Evolutionary conservation across 2,888 invertebrate species (phyloP).

Genomic region (Pseudoips prasinana): DNA sequence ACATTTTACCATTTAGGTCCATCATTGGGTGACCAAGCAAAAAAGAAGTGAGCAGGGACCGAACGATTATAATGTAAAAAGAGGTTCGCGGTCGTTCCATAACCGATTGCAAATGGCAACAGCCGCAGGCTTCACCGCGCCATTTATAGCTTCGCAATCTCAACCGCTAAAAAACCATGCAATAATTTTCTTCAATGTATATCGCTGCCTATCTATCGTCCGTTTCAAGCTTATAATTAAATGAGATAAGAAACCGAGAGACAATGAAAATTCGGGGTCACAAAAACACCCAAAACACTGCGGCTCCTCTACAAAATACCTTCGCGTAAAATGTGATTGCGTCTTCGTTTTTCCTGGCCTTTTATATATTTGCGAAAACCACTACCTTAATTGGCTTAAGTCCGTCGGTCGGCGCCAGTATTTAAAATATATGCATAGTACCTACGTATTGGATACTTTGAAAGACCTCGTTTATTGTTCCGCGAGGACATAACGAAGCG

Average conservation of each 20-base stretch:
- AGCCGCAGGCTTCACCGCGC: constrained; percentile 69
- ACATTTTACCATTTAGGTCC: constrained; percentile 56
- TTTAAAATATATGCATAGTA: constrained; percentile 16
- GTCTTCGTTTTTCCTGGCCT: constrained; percentile 40
- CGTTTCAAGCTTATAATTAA: constrained; percentile 49
- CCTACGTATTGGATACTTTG: not conserved
- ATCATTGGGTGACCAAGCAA: constrained; percentile 55
- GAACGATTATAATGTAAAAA: constrained; percentile 79
- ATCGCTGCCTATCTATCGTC: constrained; percentile 61
- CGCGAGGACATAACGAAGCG: constrained; percentile 20
- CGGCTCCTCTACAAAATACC: constrained; percentile 58
- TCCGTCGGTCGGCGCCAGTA: constrained; percentile 4
- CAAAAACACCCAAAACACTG: constrained; percentile 43
- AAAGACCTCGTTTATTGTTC: constrained; percentile 10
- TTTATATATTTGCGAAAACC: constrained; percentile 9
- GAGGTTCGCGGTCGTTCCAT: constrained; percentile 77
- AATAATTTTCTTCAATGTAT: constrained; percentile 64
- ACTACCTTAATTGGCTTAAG: constrained; percentile 6
- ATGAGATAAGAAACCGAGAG: constrained; percentile 49
- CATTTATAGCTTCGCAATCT: constrained; percentile 79
- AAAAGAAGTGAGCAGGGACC: constrained; percentile 65
- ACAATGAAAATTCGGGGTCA: constrained; percentile 46
- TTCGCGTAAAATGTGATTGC: constrained; percentile 45
- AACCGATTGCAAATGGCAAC: constrained; percentile 80
- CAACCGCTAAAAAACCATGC: constrained; percentile 69